phyloP scores from a whole-genome alignment of 2,113 vertebrate genomes.

The Calyptommatus sinebrachiatus region DNA sequence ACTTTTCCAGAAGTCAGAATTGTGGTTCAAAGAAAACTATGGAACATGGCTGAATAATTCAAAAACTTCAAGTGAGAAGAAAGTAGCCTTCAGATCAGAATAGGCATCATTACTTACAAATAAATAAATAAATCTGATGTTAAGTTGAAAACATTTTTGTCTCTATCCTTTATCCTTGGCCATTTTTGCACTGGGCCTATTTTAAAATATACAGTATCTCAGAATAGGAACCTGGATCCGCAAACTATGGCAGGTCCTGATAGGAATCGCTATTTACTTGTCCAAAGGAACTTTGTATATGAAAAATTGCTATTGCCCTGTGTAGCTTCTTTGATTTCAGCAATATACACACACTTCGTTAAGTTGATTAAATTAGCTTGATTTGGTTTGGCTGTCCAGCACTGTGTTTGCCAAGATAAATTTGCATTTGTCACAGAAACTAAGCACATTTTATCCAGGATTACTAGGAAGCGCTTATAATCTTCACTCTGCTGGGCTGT shows the following conservation, averaged over 20 bases:
- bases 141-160: not conserved
- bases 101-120: not conserved
- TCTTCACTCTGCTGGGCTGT: constrained; percentile 35
- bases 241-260: too few species aligned
- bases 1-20: too few species aligned
- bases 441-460: constrained; percentile 50
- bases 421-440: constrained; percentile 50
- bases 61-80: too few species aligned
- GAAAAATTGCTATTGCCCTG: not conserved
- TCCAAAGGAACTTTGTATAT: constrained; percentile 3
- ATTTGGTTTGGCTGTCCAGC: constrained; percentile 52
- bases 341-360: constrained; percentile 45
- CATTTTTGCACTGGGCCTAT: not conserved
- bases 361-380: constrained; percentile 53
- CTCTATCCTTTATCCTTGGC: too few species aligned
- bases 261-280: not conserved
- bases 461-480: constrained; percentile 51
- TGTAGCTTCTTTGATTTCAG: constrained; percentile 29
- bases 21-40: too few species aligned
- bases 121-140: not conserved
- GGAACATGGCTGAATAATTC: too few species aligned
- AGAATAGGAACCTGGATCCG: too few species aligned
- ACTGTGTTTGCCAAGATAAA: constrained; percentile 42
- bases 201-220: not conserved
- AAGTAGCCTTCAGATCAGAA: too few species aligned